Evolutionary conservation across 1,140 invertebrate species (phyloP).

Genomic region (Pseudachorutes palmiensis): DNA sequence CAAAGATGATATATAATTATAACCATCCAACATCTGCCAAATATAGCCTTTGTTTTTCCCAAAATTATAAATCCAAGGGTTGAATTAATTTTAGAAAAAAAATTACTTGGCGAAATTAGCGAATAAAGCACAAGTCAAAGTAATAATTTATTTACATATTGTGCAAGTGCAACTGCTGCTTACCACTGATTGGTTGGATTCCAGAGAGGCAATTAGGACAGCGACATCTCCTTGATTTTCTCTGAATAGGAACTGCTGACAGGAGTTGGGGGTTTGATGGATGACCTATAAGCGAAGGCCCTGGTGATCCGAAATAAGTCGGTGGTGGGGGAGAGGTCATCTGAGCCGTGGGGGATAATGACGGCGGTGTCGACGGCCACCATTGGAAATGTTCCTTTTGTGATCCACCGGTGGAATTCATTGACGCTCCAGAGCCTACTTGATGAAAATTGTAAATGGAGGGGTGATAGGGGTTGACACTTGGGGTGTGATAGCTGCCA

Average conservation of each 20-base stretch:
- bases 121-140: too few species aligned
- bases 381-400: constrained; percentile 32
- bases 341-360: constrained; percentile 6
- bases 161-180: too few species aligned
- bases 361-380: constrained; percentile 32
- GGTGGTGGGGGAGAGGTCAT: constrained; percentile 16
- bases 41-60: too few species aligned
- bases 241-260: constrained; percentile 20
- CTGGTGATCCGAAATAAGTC: constrained; percentile 8
- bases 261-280: constrained; percentile 21
- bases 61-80: too few species aligned
- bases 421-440: too few species aligned
- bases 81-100: too few species aligned
- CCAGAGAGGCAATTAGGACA: constrained; percentile 38
- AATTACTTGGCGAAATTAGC: too few species aligned
- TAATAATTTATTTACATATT: too few species aligned
- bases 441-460: constrained; percentile 3
- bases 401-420: not conserved
- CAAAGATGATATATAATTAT: too few species aligned
- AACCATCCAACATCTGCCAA: too few species aligned
- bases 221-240: constrained; percentile 36
- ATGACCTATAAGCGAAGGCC: constrained; percentile 10
- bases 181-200: constrained; percentile 29
- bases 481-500: not conserved
- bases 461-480: not conserved